Evolutionary conservation across 2,888 invertebrate genomes (phyloP), one percentile per base, ranked within the genome.

Genomic region (Eumacrocentrus americanus): DNA sequence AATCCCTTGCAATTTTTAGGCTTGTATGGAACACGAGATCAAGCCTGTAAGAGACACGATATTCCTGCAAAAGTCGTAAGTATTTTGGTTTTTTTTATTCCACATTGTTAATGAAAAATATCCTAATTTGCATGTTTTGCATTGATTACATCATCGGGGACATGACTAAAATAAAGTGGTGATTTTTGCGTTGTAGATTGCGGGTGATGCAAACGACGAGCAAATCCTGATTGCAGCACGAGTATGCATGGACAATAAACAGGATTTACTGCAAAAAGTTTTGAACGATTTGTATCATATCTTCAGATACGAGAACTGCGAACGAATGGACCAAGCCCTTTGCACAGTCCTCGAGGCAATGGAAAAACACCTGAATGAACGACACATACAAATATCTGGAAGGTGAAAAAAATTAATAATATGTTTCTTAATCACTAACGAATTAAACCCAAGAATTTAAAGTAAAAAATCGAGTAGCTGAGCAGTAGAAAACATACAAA

Each of bases 301-400:
- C 56, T 92, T 94, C 77, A 88, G 94, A 55, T 91, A 90, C 76
- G 94, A 94, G 77, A 90, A 88, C 70, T 92, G 91, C 81, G 86
- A 87, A 57, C 86, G 89, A 74, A 87, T 91, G 58, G 88, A 89
- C 63, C 87, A 89, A 61, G 91, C 93, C 2, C 83, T 95, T 12
- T 86, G 87, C 70, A 88, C 93, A 25, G 92, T 98, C 9, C 85
- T 98, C 40, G 89, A 91, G 74, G 94, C 94, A 0, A 96, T 98
- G 95, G 90, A 91, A 70, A 86, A 89, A 70, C 94, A 98, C 83
- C 84, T 91, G 7, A 84, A 85, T 60, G 93, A 95, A 70, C 92
- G 92, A 76, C 92, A 94, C 72, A 92, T 98, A 72, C 97, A 98
- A 81, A 96, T 97, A 73, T 91, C 92, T 51, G 92, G 92, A 80